Base-by-base conservation (phyloP, 1,140 invertebrate genomes). In the Hyposmocoma kahamanoa region DNA sequence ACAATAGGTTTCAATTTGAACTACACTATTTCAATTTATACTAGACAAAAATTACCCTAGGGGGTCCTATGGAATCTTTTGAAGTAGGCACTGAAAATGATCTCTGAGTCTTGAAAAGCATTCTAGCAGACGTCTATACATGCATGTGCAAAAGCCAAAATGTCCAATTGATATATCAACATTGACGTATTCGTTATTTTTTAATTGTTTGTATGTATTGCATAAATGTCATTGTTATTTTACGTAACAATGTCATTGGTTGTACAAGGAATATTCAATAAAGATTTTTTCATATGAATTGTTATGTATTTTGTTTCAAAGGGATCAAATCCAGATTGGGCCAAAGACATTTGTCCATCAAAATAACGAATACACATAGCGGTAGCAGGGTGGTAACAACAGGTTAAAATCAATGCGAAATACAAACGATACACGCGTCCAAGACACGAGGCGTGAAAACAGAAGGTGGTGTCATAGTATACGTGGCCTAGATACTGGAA, bases 21-120 rank as follows among this genome's bases (percentile, higher is more conserved):
- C n/a, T n/a, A n/a, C n/a, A n/a, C n/a, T n/a, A n/a, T n/a, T n/a
- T n/a, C n/a, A 30, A 10, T 30, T 30, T 8, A 30, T 36, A n/a
- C 13, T 34, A 36, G 24, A 26, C 24, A 15, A 36, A 36, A 36
- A 74, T 80, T 82, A 87, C 87, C 83, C 87, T 86, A 57, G 87
- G 89, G 56, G 79, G 77, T 62, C 66, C 87, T 56, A 84, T 83
- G 87, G 87, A 88, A 90, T 84, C 90, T 88, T 93, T 92, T 18
- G 91, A 88, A n/a, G 93, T 95, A 42, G 96, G 96, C 84, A 97
- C 94, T 56, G 95, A 96, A 80, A 95, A 96, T 46, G 95, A 96
- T 67, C 96, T 90, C 84, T 96, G 95, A 60, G 95, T 95, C 89
- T 95, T 96, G 87, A 96, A 95, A 84, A 94, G 91, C 88, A 94